A percentile compares a stretch with the other conserved stretches of the same genome.
phyloP scores from a whole-genome alignment of 2,888 invertebrate genomes.

The Psylliodes chrysocephalus region DNA sequence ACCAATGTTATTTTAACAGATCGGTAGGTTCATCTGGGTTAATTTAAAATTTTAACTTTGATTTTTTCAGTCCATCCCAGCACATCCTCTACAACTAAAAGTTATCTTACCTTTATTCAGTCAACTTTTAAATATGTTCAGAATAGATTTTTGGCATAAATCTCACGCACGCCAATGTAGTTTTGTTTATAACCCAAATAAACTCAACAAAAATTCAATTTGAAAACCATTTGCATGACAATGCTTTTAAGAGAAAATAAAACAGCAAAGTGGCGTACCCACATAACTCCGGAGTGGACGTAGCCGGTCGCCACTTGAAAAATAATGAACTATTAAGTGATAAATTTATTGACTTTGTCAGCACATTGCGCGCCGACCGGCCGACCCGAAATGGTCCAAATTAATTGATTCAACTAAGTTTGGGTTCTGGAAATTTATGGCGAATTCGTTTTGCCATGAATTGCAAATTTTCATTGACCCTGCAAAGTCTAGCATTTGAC shows the following conservation, averaged over 20 bases:
- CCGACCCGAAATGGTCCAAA: constrained; percentile 52
- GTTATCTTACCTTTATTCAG: no score
- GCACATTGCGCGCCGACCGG: constrained; percentile 48
- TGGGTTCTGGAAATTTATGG: constrained; percentile 57
- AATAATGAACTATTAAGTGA: constrained; percentile 53
- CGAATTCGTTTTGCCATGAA: constrained; percentile 43
- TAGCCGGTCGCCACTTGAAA: constrained; percentile 41
- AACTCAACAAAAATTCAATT: constrained; percentile 46
- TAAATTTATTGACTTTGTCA: constrained; percentile 58
- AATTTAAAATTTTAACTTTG: no score
- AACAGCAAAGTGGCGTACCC: constrained; percentile 52
- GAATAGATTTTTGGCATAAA: no score
- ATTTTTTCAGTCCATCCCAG: no score
- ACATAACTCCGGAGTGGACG: constrained; percentile 43
- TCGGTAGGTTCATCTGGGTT: no score
- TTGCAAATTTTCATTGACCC: constrained; percentile 57
- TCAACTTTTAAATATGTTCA: no score
- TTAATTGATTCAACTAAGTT: constrained; percentile 60
- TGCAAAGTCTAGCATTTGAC: constrained; percentile 53
- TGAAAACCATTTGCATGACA: constrained; percentile 43
- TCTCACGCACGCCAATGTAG: background rate
- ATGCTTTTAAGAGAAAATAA: constrained; percentile 43
- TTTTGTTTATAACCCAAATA: constrained; percentile 25
- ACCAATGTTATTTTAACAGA: no score
- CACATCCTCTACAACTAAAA: no score